Conservation (phyloP, 2,888 invertebrate species). For the Microplitis manilae region DNA sequence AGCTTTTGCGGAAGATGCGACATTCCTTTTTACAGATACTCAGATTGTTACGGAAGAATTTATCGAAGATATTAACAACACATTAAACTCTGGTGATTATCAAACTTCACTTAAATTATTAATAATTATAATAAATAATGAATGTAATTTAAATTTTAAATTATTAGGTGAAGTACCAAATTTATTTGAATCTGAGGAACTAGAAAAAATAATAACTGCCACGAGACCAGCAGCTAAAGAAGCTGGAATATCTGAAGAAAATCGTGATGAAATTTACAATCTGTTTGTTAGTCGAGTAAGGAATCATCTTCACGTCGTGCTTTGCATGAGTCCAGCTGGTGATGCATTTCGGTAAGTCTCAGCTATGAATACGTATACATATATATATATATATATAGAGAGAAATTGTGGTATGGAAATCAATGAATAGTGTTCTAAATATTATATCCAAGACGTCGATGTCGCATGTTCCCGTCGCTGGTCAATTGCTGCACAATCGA, state of each 20-base stretch:
- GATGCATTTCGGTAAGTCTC: constrained; percentile 82
- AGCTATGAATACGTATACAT: neutral
- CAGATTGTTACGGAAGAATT: constrained; percentile 93
- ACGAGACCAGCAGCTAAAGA: constrained; percentile 82
- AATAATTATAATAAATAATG: neutral
- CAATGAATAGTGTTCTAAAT: constrained; percentile 45
- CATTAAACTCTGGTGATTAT: constrained; percentile 84
- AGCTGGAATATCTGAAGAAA: constrained; percentile 78
- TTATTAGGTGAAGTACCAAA: constrained; percentile 83
- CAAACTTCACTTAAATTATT: neutral
- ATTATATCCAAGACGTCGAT: constrained; percentile 77
- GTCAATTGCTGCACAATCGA: constrained; percentile 94
- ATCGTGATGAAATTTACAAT: constrained; percentile 86
- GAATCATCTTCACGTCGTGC: constrained; percentile 86
- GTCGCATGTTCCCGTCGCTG: constrained; percentile 94
- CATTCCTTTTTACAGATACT: constrained; percentile 91
- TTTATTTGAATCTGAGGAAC: constrained; percentile 89
- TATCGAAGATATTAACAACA: constrained; percentile 92
- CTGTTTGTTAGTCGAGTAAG: constrained; percentile 89
- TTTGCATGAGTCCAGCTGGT: constrained; percentile 94
- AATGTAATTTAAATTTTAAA: neutral
- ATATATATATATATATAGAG: neutral
- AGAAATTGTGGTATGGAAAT: neutral
- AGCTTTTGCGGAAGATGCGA: constrained; percentile 80
- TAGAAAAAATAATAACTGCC: constrained; percentile 86